Evolutionary conservation across 2,888 invertebrate genomes (phyloP).

Genomic region (Craniophora ligustri): DNA sequence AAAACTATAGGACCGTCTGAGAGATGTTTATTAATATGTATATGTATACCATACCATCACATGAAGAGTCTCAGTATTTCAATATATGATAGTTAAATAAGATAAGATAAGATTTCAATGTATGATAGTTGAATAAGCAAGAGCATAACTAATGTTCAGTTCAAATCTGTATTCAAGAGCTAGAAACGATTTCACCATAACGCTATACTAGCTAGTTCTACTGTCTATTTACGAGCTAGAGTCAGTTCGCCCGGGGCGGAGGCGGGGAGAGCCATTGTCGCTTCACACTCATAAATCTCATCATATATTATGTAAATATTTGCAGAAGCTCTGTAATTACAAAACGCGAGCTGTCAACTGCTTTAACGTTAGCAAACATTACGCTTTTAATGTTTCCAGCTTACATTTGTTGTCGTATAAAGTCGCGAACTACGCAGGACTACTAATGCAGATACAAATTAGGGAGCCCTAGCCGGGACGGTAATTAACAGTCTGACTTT

Average conservation of each 20-base stretch:
- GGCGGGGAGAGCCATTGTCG: constrained; percentile 12
- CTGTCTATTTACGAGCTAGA: constrained; percentile 15
- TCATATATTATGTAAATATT: constrained; percentile 46
- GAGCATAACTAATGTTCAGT: constrained; percentile 5
- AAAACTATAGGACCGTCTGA: too few species aligned
- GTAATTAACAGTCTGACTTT: constrained; percentile 43
- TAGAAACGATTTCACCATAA: constrained; percentile 19
- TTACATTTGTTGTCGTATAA: constrained; percentile 23
- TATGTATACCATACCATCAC: background rate
- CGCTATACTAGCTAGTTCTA: constrained; percentile 5
- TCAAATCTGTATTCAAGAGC: constrained; percentile 16
- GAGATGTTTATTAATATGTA: too few species aligned
- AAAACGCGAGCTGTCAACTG: constrained; percentile 41
- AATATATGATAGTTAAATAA: too few species aligned
- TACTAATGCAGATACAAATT: constrained; percentile 45
- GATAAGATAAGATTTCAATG: too few species aligned
- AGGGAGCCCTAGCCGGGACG: constrained; percentile 31
- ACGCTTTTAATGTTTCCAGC: constrained; percentile 35
- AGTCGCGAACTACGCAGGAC: constrained; percentile 24
- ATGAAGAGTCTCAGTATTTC: background rate
- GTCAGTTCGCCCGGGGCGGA: constrained; percentile 16
- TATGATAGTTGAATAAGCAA: background rate
- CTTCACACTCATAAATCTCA: constrained; percentile 44
- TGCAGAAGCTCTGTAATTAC: constrained; percentile 47
- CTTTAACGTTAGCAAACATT: constrained; percentile 42